Conservation (phyloP, 2,113 vertebrate species). For the Gulo gulo region DNA sequence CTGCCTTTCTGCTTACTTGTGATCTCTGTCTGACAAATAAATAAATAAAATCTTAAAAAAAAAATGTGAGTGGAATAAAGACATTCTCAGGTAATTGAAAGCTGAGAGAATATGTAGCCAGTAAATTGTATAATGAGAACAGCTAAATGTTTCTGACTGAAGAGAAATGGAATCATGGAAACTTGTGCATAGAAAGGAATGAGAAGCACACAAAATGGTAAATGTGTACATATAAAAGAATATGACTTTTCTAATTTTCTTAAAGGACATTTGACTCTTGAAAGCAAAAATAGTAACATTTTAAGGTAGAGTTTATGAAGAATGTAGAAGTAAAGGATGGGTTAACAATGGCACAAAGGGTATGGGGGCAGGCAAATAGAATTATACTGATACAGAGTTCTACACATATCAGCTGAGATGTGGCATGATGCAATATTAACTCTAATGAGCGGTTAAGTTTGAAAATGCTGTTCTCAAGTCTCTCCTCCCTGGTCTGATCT, state of each 20-base stretch:
- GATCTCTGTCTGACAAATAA: too few relatives aligned
- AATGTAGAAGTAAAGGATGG: neutral
- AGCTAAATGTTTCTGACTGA: neutral
- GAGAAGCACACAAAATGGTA: neutral
- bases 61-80: neutral
- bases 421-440: neutral
- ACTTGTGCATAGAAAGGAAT: neutral
- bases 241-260: neutral
- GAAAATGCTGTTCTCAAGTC: neutral
- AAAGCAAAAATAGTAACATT: neutral
- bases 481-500: neutral
- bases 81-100: constrained; percentile 6
- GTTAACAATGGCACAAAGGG: neutral
- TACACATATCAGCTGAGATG: neutral
- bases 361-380: neutral
- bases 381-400: neutral
- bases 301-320: neutral
- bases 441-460: neutral
- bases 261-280: neutral
- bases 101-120: neutral
- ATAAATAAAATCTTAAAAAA: too few relatives aligned
- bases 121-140: neutral
- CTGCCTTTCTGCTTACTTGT: too few relatives aligned
- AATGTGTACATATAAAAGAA: neutral
- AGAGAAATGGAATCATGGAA: neutral